Evolutionary conservation across 2,888 invertebrate genomes (phyloP).

Genomic region (Sepiola atlantica): DNA sequence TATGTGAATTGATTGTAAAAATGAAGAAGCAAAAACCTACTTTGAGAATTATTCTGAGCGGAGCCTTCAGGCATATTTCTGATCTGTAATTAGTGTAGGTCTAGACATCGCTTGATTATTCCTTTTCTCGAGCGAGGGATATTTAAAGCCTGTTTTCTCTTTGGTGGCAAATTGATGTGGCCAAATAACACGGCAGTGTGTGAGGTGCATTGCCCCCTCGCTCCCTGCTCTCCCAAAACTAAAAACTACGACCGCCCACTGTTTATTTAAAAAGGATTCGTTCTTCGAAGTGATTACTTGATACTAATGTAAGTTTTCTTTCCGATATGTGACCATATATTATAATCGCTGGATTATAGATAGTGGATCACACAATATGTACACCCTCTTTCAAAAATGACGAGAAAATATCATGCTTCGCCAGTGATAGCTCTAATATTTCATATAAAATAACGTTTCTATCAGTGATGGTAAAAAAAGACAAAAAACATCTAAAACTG

Average conservation of each 20-base stretch:
- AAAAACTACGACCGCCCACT: neutral
- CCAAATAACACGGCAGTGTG: neutral
- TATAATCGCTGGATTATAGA: too few species aligned
- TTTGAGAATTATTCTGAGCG: neutral
- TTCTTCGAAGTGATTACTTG: neutral
- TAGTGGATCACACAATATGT: too few species aligned
- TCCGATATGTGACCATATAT: too few species aligned
- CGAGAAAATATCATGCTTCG: too few species aligned
- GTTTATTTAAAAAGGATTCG: neutral
- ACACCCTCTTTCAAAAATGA: too few species aligned
- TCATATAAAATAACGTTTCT: too few species aligned
- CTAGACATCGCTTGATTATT: constrained; percentile 9
- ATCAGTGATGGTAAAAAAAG: too few species aligned
- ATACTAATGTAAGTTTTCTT: neutral
- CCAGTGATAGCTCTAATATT: too few species aligned
- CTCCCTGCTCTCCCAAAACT: neutral
- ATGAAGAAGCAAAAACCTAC: neutral
- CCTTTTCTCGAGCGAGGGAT: neutral
- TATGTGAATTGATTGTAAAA: constrained; percentile 14
- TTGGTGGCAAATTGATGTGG: neutral
- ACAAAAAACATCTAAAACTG: too few species aligned
- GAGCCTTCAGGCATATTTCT: constrained; percentile 32
- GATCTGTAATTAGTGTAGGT: neutral
- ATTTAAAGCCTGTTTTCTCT: neutral
- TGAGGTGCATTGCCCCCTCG: too few species aligned